A percentile compares a stretch with the other conserved stretches of the same genome.
Evolutionary conservation across 2,888 invertebrate species (phyloP).

Genomic region (Barypeithes pellucidus): DNA sequence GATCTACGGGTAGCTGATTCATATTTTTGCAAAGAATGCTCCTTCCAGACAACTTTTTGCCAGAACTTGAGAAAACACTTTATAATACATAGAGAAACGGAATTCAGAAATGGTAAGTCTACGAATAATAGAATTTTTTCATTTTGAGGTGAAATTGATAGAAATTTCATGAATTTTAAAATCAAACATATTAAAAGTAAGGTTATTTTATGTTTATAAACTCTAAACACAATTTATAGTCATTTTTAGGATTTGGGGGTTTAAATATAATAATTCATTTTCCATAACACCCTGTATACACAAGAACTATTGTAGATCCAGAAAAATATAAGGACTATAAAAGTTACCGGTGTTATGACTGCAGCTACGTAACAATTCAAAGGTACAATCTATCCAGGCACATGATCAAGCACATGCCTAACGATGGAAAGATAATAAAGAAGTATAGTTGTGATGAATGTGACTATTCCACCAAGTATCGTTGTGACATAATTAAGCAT

Average conservation of each 20-base stretch:
- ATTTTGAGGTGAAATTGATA: too few species aligned
- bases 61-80: background rate
- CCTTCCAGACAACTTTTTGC: background rate
- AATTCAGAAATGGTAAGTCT: background rate
- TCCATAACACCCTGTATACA: too few species aligned
- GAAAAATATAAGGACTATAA: background rate
- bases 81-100: background rate
- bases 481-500: slow-evolving; percentile 5
- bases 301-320: background rate
- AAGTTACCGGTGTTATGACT: background rate
- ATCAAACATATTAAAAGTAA: too few species aligned
- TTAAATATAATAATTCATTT: too few species aligned
- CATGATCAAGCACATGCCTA: background rate
- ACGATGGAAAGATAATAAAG: background rate
- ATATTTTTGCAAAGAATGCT: slow-evolving; percentile 4
- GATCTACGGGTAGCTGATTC: background rate
- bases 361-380: background rate
- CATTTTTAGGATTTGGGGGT: too few species aligned
- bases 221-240: too few species aligned
- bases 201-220: too few species aligned
- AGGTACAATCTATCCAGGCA: background rate
- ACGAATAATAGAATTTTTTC: too few species aligned
- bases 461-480: slow-evolving; percentile 1
- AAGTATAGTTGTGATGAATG: background rate
- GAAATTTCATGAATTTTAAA: too few species aligned